Conservation (phyloP, 2,113 vertebrate genomes). For the Halichoeres trimaculatus region DNA sequence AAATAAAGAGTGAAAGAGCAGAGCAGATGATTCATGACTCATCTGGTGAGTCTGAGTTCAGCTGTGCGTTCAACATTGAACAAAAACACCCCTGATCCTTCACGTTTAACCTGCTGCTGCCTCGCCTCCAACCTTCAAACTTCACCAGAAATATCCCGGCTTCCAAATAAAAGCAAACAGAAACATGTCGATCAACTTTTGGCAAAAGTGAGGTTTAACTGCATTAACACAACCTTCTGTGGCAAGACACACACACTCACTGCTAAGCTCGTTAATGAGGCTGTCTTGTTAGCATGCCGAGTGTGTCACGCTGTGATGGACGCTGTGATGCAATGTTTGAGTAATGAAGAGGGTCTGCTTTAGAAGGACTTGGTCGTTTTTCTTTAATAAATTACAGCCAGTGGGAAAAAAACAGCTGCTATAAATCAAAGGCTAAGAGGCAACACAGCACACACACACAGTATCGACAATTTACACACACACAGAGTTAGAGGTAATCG, state of each 20-base stretch:
- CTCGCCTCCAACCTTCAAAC: neutral
- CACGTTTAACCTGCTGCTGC: neutral
- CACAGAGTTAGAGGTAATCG: slow-evolving; percentile 37
- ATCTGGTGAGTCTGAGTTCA: slow-evolving; percentile 8
- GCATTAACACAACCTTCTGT: neutral
- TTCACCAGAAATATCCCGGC: neutral
- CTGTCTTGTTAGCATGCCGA: slow-evolving; percentile 35
- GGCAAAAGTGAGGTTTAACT: no score
- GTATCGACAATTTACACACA: neutral
- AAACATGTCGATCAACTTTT: neutral
- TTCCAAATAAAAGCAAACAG: neutral
- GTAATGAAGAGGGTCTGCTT: slow-evolving; percentile 56
- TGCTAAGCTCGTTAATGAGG: slow-evolving; percentile 42
- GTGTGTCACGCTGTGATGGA: neutral
- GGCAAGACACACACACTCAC: slow-evolving; percentile 12
- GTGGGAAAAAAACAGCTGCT: slow-evolving; percentile 35
- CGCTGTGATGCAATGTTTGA: slow-evolving; percentile 43
- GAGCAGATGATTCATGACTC: slow-evolving; percentile 35
- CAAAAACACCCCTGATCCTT: neutral
- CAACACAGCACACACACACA: slow-evolving; percentile 13
- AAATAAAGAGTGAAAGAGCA: neutral
- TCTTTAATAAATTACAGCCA: slow-evolving; percentile 48
- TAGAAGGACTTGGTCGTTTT: slow-evolving; percentile 34
- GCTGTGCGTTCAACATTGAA: slow-evolving; percentile 2
- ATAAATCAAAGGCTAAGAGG: slow-evolving; percentile 63